Evolutionary conservation across 2,888 invertebrate genomes (phyloP).

Genomic region (Chymomyza fuscimana): DNA sequence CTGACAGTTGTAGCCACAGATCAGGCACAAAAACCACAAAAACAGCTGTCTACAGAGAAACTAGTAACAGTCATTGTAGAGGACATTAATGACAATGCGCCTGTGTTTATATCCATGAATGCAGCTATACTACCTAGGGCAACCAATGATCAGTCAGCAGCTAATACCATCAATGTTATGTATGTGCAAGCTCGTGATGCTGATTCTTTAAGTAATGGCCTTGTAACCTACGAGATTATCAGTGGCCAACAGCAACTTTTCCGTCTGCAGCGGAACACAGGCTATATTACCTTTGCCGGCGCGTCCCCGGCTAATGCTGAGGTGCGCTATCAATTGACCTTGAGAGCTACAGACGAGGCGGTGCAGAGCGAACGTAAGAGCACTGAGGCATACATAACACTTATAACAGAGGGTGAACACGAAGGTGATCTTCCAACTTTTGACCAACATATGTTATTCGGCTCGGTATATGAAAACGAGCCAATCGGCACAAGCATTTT

Average conservation of each 20-base stretch:
- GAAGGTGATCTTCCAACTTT: slow-evolving; percentile 81
- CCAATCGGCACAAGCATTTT: slow-evolving; percentile 91
- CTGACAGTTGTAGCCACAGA: slow-evolving; percentile 95
- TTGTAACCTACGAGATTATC: slow-evolving; percentile 93
- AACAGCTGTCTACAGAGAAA: slow-evolving; percentile 92
- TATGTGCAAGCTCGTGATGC: slow-evolving; percentile 91
- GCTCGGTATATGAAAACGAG: slow-evolving; percentile 93
- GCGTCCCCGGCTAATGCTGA: slow-evolving; percentile 82
- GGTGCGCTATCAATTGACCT: slow-evolving; percentile 89
- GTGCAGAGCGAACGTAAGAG: slow-evolving; percentile 92
- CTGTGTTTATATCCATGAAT: slow-evolving; percentile 94
- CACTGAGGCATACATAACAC: slow-evolving; percentile 91
- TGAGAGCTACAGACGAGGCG: slow-evolving; percentile 95
- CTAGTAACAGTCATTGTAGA: slow-evolving; percentile 95
- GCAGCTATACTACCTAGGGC: slow-evolving; percentile 87
- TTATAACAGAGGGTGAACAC: slow-evolving; percentile 84
- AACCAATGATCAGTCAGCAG: slow-evolving; percentile 34
- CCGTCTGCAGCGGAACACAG: slow-evolving; percentile 89
- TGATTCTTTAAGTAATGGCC: slow-evolving; percentile 94
- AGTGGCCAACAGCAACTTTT: slow-evolving; percentile 90
- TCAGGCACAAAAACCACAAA: slow-evolving; percentile 87
- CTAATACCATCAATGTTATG: slow-evolving; percentile 84
- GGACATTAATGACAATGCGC: slow-evolving; percentile 96
- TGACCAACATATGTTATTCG: slow-evolving; percentile 85
- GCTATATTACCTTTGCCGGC: slow-evolving; percentile 85